Base-by-base conservation (phyloP, 2,113 vertebrate species). In the Phodopus roborovskii region DNA sequence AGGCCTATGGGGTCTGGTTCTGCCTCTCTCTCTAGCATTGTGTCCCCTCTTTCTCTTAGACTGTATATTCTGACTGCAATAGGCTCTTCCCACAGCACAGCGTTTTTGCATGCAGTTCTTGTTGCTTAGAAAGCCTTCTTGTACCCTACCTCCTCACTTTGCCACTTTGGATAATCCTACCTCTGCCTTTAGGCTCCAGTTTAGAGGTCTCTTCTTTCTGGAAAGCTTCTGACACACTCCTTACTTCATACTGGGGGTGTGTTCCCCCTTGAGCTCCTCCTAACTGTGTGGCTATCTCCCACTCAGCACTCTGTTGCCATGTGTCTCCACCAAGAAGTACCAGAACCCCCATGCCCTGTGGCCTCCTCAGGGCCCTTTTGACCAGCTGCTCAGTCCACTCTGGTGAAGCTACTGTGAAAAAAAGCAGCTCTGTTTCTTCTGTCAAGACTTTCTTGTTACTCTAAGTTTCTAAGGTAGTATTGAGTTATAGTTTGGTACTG, bases 201-300 rank as follows among this genome's bases (percentile, higher is more conserved):
- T 62, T 84, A 66, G 36, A n/a, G 20, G 56, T 68, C n/a, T 81
- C 56, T 70, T 70, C 28, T 66, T 77, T 84, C 13, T 36, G 28
- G 83, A 90, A 88, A 42, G 13, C 56, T 39, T 81, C 48, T 22
- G 33, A 30, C 15, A 39, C 1, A 39, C 1, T 68, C 56, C 39
- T 56, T 53, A 9, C 13, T 68, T 15, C 24, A 33, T 45, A 7
- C 20, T 66, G 36, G 68, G 50, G 39, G 78, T 13, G 26, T 6
- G 2, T 3, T 42, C 73, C 15, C 77, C 22, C 53, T 13, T 58
- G 10, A 11, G n/a, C 77, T 66, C 26, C 36, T 62, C 33, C 1
- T 3, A 28, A 9, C 5, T 0, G 4, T 0, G 0, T 39, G n/a
- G 33, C 64, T 26, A 0, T 3, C 22, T 4, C 79, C 73, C 15